These are phyloP conservation scores for Danionella cerebrum DNA, from an alignment of 2,113 vertebrate species.

Conservation along the genomic window DNA sequence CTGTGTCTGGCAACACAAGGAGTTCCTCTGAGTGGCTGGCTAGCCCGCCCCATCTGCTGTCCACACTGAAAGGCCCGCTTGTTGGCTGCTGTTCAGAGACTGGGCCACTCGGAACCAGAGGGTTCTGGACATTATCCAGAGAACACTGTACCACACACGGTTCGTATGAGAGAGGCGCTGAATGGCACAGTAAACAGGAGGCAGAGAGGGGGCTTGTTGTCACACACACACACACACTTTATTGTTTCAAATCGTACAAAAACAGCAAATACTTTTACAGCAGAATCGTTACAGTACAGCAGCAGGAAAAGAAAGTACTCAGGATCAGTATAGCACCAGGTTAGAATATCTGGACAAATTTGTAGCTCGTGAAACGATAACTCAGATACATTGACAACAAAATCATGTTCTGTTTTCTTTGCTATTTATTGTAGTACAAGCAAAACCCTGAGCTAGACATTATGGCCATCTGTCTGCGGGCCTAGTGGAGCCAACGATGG, in stretches of 20 bases:
- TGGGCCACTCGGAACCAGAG: slow-evolving; percentile 31
- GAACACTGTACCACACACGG: slow-evolving; percentile 23
- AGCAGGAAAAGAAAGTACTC: not conserved
- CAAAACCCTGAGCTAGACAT: slow-evolving; percentile 5
- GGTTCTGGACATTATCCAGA: slow-evolving; percentile 34
- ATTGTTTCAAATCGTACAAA: slow-evolving; percentile 33
- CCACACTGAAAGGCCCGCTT: slow-evolving; percentile 34
- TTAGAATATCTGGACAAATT: not conserved
- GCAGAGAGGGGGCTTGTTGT: slow-evolving; percentile 31
- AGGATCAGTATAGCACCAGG: not conserved
- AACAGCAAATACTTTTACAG: slow-evolving; percentile 17
- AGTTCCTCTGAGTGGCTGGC: slow-evolving; percentile 23
- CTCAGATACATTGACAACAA: not conserved
- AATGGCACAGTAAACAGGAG: slow-evolving; percentile 40
- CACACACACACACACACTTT: slow-evolving; percentile 37
- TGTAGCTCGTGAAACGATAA: not conserved
- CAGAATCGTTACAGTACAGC: not conserved
- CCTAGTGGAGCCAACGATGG: slow-evolving; percentile 8
- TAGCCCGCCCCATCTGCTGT: slow-evolving; percentile 15
- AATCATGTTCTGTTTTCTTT: not conserved
- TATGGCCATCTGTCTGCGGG: slow-evolving; percentile 9
- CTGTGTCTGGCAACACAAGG: slow-evolving; percentile 49
- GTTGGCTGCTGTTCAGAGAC: slow-evolving; percentile 42
- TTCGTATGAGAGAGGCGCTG: slow-evolving; percentile 26
- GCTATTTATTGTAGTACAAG: not conserved